Evolutionary conservation across 64 coral and sea anemone genomes (phyloP).

Genomic region (Exaiptasia diaphana): DNA sequence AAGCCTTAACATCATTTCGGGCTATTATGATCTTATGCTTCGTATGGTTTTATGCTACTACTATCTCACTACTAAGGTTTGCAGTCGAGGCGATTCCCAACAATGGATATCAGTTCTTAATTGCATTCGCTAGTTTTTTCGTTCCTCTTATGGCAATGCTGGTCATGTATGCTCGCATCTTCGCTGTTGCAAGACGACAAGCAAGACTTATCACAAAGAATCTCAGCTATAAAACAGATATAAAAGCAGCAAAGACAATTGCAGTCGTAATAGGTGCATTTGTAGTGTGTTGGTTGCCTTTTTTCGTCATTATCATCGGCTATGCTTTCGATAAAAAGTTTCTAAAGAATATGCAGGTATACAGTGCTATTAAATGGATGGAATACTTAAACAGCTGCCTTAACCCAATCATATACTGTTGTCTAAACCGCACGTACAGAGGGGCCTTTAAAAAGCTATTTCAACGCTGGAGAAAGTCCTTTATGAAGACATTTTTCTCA

Average conservation of each 20-base stretch:
- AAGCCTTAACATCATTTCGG: conserved; percentile 59
- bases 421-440: conserved; percentile 81
- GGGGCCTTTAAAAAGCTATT: conserved; percentile 80
- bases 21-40: conserved; percentile 48
- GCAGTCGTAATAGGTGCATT: conserved; percentile 89
- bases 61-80: conserved; percentile 52
- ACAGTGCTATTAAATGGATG: conserved; percentile 64
- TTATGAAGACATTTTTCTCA: not conserved
- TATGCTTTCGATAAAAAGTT: conserved; percentile 26
- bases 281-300: conserved; percentile 74
- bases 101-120: conserved; percentile 57
- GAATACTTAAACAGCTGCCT: conserved; percentile 84
- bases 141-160: conserved; percentile 62
- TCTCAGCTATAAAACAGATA: conserved; percentile 67
- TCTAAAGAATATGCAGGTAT: conserved; percentile 15
- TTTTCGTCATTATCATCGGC: conserved; percentile 73
- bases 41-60: conserved; percentile 64
- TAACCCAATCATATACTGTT: conserved; percentile 82
- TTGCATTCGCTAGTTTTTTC: conserved; percentile 45
- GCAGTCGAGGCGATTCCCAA: not conserved
- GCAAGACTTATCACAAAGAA: conserved; percentile 28
- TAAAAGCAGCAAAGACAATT: conserved; percentile 91
- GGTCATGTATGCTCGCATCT: conserved; percentile 74
- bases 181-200: conserved; percentile 62
- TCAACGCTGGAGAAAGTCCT: conserved; percentile 26